Percentiles rank a stretch among this genome's conserved stretches.
Evolutionary conservation across 2,113 vertebrate species (phyloP).

Genomic region (Alligator mississippiensis): DNA sequence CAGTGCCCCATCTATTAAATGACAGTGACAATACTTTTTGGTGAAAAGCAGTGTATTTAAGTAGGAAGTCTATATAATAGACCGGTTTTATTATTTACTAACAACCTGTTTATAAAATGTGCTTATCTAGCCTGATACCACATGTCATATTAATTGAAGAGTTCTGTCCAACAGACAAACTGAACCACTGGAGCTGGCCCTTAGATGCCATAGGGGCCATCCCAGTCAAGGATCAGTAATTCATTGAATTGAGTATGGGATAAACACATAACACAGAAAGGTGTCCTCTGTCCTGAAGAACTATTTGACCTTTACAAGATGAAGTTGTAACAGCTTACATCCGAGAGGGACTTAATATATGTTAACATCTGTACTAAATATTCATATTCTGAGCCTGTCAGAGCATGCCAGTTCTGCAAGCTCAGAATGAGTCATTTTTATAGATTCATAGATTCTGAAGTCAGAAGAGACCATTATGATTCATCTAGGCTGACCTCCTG

Average conservation of each 20-base stretch:
- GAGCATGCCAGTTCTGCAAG: background rate
- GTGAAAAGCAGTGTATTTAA: background rate
- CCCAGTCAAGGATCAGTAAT: constrained; percentile 14
- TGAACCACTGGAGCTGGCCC: background rate
- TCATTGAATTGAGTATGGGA: background rate
- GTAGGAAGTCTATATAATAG: background rate
- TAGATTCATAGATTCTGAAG: constrained; percentile 2
- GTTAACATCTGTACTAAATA: background rate
- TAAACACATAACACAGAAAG: background rate
- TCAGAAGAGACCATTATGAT: background rate
- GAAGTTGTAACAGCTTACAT: background rate
- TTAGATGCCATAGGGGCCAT: background rate
- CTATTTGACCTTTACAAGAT: constrained; percentile 33
- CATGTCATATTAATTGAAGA: background rate
- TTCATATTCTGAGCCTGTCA: constrained; percentile 27
- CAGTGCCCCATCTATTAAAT: constrained; percentile 25
- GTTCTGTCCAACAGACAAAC: constrained; percentile 33
- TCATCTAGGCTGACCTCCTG: background rate
- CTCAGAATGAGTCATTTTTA: background rate
- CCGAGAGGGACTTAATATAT: constrained; percentile 20
- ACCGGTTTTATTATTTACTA: background rate
- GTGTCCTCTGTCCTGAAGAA: constrained; percentile 17
- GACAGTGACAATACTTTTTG: constrained; percentile 37
- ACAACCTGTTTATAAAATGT: background rate
- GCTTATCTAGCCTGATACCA: background rate